Conservation (phyloP, 1,140 invertebrate genomes). For the Platyscapa corneri region DNA sequence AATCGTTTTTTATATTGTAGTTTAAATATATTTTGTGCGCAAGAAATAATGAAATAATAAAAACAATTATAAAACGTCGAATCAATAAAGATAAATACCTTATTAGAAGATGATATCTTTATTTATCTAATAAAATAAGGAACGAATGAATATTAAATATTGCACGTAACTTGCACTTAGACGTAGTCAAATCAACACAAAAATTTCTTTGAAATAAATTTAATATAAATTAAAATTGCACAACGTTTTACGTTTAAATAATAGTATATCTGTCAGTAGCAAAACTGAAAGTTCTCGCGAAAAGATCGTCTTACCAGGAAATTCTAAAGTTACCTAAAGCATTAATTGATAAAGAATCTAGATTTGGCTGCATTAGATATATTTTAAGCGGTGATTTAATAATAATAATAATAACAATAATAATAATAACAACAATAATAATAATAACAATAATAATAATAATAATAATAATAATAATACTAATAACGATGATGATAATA, state of each 20-base stretch:
- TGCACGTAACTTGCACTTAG: background rate
- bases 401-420: too few relatives aligned
- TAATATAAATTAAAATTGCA: background rate
- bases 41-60: background rate
- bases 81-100: background rate
- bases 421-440: too few relatives aligned
- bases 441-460: too few relatives aligned
- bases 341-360: too few relatives aligned
- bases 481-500: too few relatives aligned
- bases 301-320: background rate
- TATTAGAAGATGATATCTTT: background rate
- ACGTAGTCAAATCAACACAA: background rate
- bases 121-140: background rate
- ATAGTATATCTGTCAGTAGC: background rate
- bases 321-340: background rate
- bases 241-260: background rate
- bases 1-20: background rate
- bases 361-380: too few relatives aligned
- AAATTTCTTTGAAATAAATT: background rate
- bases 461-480: too few relatives aligned
- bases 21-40: background rate
- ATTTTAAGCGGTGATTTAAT: too few relatives aligned
- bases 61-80: background rate
- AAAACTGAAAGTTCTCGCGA: too few relatives aligned
- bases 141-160: background rate